phyloP scores from a whole-genome alignment of 2,888 invertebrate species.

The Leptarthrus brevirostris region DNA sequence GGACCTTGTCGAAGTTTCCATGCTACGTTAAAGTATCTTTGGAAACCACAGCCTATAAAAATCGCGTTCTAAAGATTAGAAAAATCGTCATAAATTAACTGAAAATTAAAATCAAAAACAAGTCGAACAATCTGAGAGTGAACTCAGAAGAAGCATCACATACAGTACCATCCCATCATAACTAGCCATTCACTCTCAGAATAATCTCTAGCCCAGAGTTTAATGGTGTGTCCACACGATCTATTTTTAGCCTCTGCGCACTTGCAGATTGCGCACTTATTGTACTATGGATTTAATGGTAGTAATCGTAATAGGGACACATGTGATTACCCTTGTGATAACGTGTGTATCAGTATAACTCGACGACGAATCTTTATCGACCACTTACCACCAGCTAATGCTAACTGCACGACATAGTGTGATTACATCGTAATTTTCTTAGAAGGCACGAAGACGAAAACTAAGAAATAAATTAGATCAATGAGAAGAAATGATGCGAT shows the following conservation, averaged over 20 bases:
- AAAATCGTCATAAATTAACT: too few species aligned
- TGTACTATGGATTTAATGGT: conserved; percentile 7
- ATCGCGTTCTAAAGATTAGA: too few species aligned
- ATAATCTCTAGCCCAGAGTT: background rate
- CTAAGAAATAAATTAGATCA: conserved; percentile 33
- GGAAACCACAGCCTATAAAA: too few species aligned
- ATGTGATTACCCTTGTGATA: background rate
- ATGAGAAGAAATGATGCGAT: conserved; percentile 6
- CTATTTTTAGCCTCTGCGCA: conserved; percentile 48
- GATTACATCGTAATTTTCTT: conserved; percentile 34
- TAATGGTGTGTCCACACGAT: conserved; percentile 8
- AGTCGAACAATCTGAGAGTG: background rate
- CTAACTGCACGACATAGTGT: conserved; percentile 4
- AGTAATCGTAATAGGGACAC: conserved; percentile 6
- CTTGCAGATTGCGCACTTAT: conserved; percentile 46
- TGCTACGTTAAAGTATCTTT: too few species aligned
- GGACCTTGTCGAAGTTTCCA: too few species aligned
- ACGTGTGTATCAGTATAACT: background rate
- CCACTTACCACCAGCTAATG: conserved; percentile 34
- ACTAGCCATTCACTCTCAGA: background rate
- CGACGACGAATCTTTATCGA: conserved; percentile 8
- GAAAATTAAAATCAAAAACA: too few species aligned
- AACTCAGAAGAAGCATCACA: background rate
- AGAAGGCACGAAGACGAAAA: background rate
- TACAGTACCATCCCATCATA: background rate